Conservation (phyloP, 1,140 invertebrate genomes). For the Manduca sexta region DNA sequence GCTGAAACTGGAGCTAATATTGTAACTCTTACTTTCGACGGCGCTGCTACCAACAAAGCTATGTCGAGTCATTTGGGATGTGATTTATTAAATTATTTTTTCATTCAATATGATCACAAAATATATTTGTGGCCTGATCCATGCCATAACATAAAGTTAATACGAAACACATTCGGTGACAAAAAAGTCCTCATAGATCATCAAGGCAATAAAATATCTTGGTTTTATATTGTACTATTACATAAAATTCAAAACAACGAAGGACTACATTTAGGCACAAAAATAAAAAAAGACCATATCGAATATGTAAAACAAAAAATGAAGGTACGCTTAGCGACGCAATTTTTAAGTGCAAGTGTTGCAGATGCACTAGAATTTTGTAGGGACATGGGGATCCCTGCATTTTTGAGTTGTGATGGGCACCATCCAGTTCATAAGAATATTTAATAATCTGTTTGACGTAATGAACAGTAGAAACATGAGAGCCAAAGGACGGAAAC, state of each 20-base stretch:
- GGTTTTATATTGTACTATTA: constrained; percentile 26
- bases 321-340: constrained; percentile 37
- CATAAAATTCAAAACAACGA: constrained; percentile 28
- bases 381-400: too few relatives aligned
- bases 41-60: too few relatives aligned
- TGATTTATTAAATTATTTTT: too few relatives aligned
- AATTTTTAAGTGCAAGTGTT: constrained; percentile 22
- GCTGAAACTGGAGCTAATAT: too few relatives aligned
- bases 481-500: constrained; percentile 10
- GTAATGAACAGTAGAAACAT: constrained; percentile 31
- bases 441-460: constrained; percentile 36
- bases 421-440: constrained; percentile 27
- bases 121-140: constrained; percentile 16
- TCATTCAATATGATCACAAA: too few relatives aligned
- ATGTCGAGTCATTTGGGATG: too few relatives aligned
- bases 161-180: constrained; percentile 36
- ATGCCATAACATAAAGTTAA: constrained; percentile 40
- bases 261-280: constrained; percentile 29
- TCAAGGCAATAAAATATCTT: constrained; percentile 23
- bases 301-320: constrained; percentile 36
- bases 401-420: not conserved
- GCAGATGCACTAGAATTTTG: too few relatives aligned
- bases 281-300: constrained; percentile 32
- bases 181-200: constrained; percentile 27
- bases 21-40: too few relatives aligned